These are phyloP conservation scores for Rhea pennata DNA, from an alignment of 2,113 vertebrate genomes.

Conservation along the genomic window DNA sequence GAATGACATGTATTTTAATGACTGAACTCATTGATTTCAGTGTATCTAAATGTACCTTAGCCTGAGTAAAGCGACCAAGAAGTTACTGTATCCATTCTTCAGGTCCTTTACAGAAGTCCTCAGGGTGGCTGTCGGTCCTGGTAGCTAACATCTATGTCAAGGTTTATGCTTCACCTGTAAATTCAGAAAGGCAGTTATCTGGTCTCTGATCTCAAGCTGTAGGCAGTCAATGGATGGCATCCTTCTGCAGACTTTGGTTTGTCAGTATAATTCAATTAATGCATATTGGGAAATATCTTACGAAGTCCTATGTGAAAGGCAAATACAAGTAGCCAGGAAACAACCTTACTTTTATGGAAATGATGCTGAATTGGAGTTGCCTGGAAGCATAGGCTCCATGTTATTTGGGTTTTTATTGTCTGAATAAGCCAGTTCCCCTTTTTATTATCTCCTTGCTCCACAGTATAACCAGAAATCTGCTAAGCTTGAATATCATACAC, in stretches of 20 bases:
- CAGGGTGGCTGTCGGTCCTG: background rate
- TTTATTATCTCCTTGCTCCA: background rate
- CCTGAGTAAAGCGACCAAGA: background rate
- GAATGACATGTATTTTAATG: background rate
- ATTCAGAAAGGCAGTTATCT: background rate
- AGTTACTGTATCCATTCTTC: background rate
- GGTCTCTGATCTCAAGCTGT: background rate
- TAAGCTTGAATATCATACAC: background rate
- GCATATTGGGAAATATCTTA: background rate
- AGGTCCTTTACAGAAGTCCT: background rate
- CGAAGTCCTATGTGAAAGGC: background rate
- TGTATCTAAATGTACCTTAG: background rate
- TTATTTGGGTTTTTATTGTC: background rate
- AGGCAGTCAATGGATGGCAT: background rate
- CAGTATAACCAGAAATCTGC: background rate
- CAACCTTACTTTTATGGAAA: background rate
- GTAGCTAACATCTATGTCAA: background rate
- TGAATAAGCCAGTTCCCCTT: background rate
- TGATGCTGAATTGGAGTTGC: background rate
- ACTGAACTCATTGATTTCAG: background rate
- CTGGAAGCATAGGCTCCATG: background rate
- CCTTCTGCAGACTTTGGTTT: background rate
- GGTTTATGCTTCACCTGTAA: background rate
- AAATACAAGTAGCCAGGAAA: background rate
- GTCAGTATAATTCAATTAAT: background rate